A percentile compares a stretch with the other conserved stretches of the same genome.
These are phyloP conservation scores for Chiroxiphia lanceolata DNA, from an alignment of 2,797 vertebrate genomes.

Conservation along the genomic window DNA sequence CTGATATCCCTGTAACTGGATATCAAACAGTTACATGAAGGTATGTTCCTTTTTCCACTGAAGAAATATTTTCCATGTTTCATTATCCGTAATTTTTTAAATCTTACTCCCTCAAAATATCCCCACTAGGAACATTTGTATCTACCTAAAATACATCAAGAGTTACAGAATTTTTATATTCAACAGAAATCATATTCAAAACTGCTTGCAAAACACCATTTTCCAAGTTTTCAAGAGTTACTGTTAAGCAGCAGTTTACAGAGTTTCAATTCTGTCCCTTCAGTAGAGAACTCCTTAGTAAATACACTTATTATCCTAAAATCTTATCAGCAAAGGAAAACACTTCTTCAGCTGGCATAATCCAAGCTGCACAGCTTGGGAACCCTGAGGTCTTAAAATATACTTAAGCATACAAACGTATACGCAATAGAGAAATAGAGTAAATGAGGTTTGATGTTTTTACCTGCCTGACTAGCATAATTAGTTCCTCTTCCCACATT, in stretches of 20 bases:
- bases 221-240: neutral
- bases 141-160: neutral
- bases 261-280: neutral
- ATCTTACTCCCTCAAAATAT: neutral
- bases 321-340: neutral
- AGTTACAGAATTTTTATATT: neutral
- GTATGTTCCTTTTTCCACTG: neutral
- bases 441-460: neutral
- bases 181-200: neutral
- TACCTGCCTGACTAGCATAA: neutral
- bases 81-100: neutral
- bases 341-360: neutral
- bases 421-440: neutral
- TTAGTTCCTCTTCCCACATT: neutral
- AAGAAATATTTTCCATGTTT: neutral
- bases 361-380: neutral
- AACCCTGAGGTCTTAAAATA: neutral
- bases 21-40: neutral
- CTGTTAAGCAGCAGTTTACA: neutral
- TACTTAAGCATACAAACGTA: neutral
- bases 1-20: neutral
- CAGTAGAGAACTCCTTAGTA: neutral
- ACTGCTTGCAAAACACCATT: neutral
- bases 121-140: neutral
- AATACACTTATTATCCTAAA: neutral